Evolutionary conservation across 2,888 invertebrate species (phyloP), one percentile per base, ranked within the genome.

Genomic region (Reticulitermes lucifugus): DNA sequence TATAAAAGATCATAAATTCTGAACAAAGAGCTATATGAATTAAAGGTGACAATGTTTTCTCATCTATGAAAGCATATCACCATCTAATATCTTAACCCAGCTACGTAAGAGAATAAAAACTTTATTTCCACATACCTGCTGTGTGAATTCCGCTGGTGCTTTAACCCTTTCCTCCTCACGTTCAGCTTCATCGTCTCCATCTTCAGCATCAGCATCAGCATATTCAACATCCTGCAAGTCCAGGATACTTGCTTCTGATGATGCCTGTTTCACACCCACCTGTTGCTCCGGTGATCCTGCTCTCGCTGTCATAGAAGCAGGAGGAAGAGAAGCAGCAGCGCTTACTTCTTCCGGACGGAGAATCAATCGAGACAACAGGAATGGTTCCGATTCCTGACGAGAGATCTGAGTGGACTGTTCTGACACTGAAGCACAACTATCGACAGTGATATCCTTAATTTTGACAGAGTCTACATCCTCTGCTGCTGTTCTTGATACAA

Each of bases 171-270:
- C 89, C 21, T 86, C 85, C 10, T 80, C 83, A 22, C 41, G 59
- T 46, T 85, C 86, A 29, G 77, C 85, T 79, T 88, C 88, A 60
- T 88, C 88, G 55, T 88, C 88, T 84, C 91, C 91, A 87, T 92
- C 93, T 83, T 91, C 91, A 86, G 92, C 93, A 87, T 92, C 92
- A 29, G 92, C 93, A 88, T 93, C 93, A 18, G 92, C 93, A 89
- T 92, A 93, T 88, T 93, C 93, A 70, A 93, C 91, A 88, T 93
- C 93, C 87, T 93, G 92, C 87, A 93, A 89, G 89, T 93, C 93
- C 85, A 93, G 89, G n/a, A 87, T 85, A 43, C 85, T 86, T 29
- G 86, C 87, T 70, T 86, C 85, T 86, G 89, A 88, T 25, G 89
- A 89, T 73, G 89, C 89, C 86, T 93, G 93, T 87, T 92, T 92